phyloP scores from a whole-genome alignment of 64 coral and sea anemone genomes.

The Acropora tenuis region DNA sequence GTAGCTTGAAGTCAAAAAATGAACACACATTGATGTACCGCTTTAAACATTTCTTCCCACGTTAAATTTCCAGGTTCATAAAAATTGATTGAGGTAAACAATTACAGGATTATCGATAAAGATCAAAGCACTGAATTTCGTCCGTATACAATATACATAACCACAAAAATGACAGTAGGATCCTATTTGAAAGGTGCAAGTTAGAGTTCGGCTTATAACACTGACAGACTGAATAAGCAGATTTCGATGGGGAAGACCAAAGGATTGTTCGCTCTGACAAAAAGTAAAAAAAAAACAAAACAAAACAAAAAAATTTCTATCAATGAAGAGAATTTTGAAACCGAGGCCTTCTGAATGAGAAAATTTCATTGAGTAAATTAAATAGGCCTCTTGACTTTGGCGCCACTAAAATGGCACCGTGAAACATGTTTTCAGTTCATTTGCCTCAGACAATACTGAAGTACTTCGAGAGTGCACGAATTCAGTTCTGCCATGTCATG shows the following conservation, averaged over 20 bases:
- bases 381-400: conserved; percentile 8
- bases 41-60: too few species aligned
- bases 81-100: background rate
- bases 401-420: conserved; percentile 7
- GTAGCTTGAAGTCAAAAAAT: background rate
- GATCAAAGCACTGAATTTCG: background rate
- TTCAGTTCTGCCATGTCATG: conserved; percentile 1
- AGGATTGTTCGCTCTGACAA: too few species aligned
- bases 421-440: background rate
- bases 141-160: background rate
- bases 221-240: background rate
- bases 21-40: background rate
- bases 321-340: background rate
- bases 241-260: too few species aligned
- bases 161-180: too few species aligned
- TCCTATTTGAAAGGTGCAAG: too few species aligned
- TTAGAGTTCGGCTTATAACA: background rate
- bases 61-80: background rate
- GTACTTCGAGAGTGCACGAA: background rate
- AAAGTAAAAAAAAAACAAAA: too few species aligned
- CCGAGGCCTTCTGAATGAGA: background rate
- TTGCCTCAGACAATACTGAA: background rate
- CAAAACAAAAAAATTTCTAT: background rate
- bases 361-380: background rate
- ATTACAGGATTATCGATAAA: background rate